Conservation (phyloP, 2,888 invertebrate species). For the Allophyes oxyacanthae region DNA sequence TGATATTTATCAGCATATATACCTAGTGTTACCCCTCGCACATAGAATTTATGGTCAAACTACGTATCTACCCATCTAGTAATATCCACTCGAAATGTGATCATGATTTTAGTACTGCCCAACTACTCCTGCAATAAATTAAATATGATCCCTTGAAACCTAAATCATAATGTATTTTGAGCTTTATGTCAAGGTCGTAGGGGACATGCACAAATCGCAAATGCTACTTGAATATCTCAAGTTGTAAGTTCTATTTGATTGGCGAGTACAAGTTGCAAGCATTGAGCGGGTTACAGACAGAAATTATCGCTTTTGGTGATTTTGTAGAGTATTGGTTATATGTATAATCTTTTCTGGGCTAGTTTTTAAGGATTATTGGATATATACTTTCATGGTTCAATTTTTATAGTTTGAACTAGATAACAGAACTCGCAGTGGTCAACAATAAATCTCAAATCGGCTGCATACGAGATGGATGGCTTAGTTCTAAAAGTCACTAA, state of each 20-base stretch:
- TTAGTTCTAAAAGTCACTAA: no score
- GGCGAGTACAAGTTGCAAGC: slow-evolving; percentile 50
- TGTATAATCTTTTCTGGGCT: no score
- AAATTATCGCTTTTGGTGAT: no score
- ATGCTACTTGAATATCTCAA: slow-evolving; percentile 72
- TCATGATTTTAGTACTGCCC: slow-evolving; percentile 53
- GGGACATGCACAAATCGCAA: slow-evolving; percentile 61
- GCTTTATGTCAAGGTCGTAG: slow-evolving; percentile 54
- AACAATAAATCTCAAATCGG: no score
- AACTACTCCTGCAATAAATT: slow-evolving; percentile 57
- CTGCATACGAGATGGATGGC: no score
- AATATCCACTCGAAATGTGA: slow-evolving; percentile 53
- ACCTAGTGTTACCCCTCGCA: not conserved
- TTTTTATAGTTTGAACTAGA: no score
- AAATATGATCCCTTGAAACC: slow-evolving; percentile 56
- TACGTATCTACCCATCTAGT: slow-evolving; percentile 9
- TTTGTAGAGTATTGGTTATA: no score
- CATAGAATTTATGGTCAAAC: slow-evolving; percentile 19
- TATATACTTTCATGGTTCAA: no score
- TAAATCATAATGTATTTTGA: slow-evolving; percentile 56
- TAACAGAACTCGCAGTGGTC: no score
- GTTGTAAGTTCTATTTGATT: slow-evolving; percentile 76
- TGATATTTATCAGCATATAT: no score
- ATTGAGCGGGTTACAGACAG: slow-evolving; percentile 35
- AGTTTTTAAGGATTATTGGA: no score